phyloP scores from a whole-genome alignment of 2,888 invertebrate species.

The Timema podura region DNA sequence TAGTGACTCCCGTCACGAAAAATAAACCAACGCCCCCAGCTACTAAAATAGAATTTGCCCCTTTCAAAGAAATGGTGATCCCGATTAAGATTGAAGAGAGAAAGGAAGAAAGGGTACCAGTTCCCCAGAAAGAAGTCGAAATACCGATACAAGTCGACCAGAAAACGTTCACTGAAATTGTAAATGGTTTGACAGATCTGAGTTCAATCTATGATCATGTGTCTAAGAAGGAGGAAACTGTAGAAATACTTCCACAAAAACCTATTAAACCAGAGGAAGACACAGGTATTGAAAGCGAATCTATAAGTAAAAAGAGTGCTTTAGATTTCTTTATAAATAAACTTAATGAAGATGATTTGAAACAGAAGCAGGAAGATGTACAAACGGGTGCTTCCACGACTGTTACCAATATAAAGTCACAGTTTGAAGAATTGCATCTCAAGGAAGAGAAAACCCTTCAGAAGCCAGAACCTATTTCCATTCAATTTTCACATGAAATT shows the following conservation, averaged over 20 bases:
- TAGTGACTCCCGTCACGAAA: not conserved
- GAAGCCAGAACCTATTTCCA: too few species aligned
- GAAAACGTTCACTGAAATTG: constrained; percentile 37
- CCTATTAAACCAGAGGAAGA: constrained; percentile 41
- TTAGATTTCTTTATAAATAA: constrained; percentile 63
- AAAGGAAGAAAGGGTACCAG: constrained; percentile 20
- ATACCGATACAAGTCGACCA: constrained; percentile 34
- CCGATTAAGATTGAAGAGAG: constrained; percentile 24
- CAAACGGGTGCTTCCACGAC: constrained; percentile 11
- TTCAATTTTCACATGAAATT: not conserved
- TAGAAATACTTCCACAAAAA: constrained; percentile 31
- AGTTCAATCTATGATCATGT: constrained; percentile 10
- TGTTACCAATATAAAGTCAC: constrained; percentile 9
- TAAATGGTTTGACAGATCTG: constrained; percentile 16
- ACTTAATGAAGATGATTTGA: constrained; percentile 45
- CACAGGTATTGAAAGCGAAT: constrained; percentile 52
- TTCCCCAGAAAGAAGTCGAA: constrained; percentile 33
- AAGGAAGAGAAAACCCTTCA: constrained; percentile 16
- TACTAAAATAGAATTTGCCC: not conserved
- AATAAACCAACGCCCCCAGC: not conserved
- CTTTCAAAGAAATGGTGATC: constrained; percentile 22
- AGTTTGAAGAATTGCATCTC: constrained; percentile 18
- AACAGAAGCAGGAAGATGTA: not conserved
- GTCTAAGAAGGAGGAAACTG: constrained; percentile 34
- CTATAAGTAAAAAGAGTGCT: constrained; percentile 61